Evolutionary conservation across 2,113 vertebrate genomes (phyloP).

Genomic region (Andinoacara biseriatus): DNA sequence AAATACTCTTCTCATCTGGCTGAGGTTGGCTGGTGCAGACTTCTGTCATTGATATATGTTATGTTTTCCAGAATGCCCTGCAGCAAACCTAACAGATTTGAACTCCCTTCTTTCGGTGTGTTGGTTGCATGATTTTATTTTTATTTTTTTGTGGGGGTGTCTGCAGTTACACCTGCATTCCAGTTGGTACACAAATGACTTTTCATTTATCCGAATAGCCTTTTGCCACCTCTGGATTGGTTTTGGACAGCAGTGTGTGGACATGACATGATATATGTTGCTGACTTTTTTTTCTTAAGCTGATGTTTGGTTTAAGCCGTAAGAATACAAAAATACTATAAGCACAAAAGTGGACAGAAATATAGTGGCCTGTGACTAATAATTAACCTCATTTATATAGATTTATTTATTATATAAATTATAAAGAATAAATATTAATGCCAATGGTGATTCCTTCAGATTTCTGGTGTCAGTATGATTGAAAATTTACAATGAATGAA

Average conservation of each 20-base stretch:
- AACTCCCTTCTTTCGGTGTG: neutral
- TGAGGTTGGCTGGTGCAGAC: neutral
- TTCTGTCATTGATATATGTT: neutral
- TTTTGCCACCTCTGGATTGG: neutral
- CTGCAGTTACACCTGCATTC: neutral
- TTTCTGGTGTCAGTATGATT: neutral
- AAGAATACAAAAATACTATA: too few relatives aligned
- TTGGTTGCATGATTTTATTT: neutral
- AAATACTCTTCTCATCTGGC: neutral
- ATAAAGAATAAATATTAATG: neutral
- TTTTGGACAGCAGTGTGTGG: too few relatives aligned
- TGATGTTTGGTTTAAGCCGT: too few relatives aligned
- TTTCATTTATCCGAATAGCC: neutral
- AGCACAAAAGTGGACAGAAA: too few relatives aligned
- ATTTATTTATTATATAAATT: neutral
- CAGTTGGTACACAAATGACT: neutral
- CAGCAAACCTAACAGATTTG: neutral
- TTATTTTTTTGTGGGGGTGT: neutral
- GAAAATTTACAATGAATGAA: neutral
- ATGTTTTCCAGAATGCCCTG: slow-evolving; percentile 16
- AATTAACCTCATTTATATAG: neutral
- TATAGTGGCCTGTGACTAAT: neutral
- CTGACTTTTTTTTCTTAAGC: too few relatives aligned
- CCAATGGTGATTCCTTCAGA: neutral
- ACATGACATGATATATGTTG: too few relatives aligned